Evolutionary conservation across 1,140 invertebrate genomes (phyloP).

Genomic region (Camponotus vicinus): DNA sequence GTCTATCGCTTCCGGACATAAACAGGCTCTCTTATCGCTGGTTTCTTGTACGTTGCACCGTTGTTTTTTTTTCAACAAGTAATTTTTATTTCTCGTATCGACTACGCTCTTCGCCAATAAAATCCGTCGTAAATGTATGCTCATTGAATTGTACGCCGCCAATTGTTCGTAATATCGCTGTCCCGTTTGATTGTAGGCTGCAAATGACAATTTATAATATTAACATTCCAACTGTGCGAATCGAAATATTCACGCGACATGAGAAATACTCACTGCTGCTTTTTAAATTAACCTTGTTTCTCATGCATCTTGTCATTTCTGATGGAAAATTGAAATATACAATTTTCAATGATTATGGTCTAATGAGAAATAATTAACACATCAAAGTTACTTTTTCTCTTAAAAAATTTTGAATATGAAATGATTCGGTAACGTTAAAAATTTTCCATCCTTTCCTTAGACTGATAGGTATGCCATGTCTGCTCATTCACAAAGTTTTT

Average conservation of each 20-base stretch:
- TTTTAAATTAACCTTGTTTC: conserved; percentile 75
- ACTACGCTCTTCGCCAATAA: conserved; percentile 81
- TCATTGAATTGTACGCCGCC: conserved; percentile 82
- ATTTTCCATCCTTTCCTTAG: conserved; percentile 28
- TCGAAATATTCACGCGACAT: conserved; percentile 21
- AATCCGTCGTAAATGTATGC: conserved; percentile 79
- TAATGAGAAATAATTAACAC: background rate
- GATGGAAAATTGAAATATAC: background rate
- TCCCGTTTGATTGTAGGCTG: conserved; percentile 82
- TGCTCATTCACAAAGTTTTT: background rate
- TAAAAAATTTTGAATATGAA: conserved; percentile 48
- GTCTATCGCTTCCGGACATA: conserved; percentile 66
- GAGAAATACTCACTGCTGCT: conserved; percentile 78
- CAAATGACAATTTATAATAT: conserved; percentile 19
- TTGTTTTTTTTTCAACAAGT: conserved; percentile 70
- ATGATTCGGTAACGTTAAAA: conserved; percentile 27
- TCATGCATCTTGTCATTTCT: conserved; percentile 80
- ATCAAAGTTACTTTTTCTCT: background rate
- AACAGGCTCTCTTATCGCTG: conserved; percentile 58
- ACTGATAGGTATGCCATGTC: conserved; percentile 31
- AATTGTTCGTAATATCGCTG: conserved; percentile 82
- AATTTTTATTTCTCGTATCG: conserved; percentile 80
- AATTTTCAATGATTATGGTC: background rate
- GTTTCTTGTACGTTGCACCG: conserved; percentile 64
- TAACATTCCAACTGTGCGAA: conserved; percentile 32